Percentiles rank a stretch among this genome's conserved stretches.
Evolutionary conservation across 2,797 vertebrate species (phyloP).

Genomic region (Sebastiscus albofasciatus): DNA sequence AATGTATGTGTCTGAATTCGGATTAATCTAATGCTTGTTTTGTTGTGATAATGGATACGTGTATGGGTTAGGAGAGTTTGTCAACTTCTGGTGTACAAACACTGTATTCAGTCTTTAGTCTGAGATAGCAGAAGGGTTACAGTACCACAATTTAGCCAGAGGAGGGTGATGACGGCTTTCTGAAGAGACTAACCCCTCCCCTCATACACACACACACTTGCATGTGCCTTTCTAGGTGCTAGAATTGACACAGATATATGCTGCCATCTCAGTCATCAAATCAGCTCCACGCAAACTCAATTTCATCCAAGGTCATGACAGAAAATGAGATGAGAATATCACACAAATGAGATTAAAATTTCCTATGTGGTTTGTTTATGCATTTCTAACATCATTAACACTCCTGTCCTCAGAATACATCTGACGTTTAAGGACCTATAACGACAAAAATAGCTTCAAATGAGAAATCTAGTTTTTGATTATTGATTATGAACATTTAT

Average conservation of each 20-base stretch:
- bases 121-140: not conserved
- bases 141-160: conserved; percentile 45
- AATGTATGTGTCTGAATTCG: not conserved
- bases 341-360: conserved; percentile 18
- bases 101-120: not conserved
- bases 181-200: not conserved
- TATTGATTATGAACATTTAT: not conserved
- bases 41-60: rapidly evolving
- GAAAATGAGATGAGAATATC: conserved; percentile 20
- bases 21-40: not conserved
- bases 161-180: conserved; percentile 33
- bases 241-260: conserved; percentile 49
- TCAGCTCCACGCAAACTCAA: conserved; percentile 58
- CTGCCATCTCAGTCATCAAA: conserved; percentile 50
- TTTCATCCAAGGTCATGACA: conserved; percentile 41
- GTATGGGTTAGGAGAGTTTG: not conserved
- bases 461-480: not conserved
- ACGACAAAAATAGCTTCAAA: not conserved
- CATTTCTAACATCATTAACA: conserved; percentile 2
- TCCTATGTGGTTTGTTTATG: conserved; percentile 2
- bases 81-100: not conserved
- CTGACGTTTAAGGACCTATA: not conserved
- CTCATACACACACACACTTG: not conserved
- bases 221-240: conserved; percentile 10
- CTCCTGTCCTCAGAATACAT: not conserved